Percentiles rank a stretch among this genome's conserved stretches.
These are phyloP conservation scores for Melanotaenia duboulayi DNA, from an alignment of 2,113 vertebrate species.

Conservation along the genomic window DNA sequence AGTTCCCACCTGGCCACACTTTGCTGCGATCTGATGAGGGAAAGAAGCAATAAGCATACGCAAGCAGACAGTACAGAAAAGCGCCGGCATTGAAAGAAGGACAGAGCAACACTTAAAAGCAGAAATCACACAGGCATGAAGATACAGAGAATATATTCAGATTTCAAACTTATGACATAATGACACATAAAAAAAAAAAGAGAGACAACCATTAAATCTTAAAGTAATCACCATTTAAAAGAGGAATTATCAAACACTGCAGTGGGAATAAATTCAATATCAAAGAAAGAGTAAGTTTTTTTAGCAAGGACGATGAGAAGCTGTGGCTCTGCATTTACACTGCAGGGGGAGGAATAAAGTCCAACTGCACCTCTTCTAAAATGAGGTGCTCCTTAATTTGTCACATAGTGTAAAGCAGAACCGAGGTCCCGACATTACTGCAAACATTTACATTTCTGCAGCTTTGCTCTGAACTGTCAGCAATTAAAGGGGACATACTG, in stretches of 20 bases:
- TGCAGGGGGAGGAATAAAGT: background rate
- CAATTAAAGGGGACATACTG: background rate
- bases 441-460: too few species aligned
- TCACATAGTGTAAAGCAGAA: too few species aligned
- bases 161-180: constrained; percentile 23
- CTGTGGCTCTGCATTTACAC: background rate
- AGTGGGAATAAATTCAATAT: background rate
- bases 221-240: constrained; percentile 17
- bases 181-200: constrained; percentile 29
- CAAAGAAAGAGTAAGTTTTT: background rate
- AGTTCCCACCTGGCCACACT: constrained; percentile 85
- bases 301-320: background rate
- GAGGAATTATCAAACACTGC: background rate
- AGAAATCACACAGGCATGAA: constrained; percentile 31
- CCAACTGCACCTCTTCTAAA: background rate
- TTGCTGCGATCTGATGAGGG: constrained; percentile 84
- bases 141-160: constrained; percentile 14
- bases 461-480: background rate
- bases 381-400: background rate
- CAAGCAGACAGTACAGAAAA: constrained; percentile 46
- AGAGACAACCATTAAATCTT: constrained; percentile 16
- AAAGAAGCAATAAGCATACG: constrained; percentile 71
- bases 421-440: too few species aligned
- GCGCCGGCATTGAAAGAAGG: constrained; percentile 47
- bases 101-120: constrained; percentile 32